Evolutionary conservation across 1,140 invertebrate species (phyloP), one percentile per base, ranked within the genome.

Genomic region (Aphelinus certus): DNA sequence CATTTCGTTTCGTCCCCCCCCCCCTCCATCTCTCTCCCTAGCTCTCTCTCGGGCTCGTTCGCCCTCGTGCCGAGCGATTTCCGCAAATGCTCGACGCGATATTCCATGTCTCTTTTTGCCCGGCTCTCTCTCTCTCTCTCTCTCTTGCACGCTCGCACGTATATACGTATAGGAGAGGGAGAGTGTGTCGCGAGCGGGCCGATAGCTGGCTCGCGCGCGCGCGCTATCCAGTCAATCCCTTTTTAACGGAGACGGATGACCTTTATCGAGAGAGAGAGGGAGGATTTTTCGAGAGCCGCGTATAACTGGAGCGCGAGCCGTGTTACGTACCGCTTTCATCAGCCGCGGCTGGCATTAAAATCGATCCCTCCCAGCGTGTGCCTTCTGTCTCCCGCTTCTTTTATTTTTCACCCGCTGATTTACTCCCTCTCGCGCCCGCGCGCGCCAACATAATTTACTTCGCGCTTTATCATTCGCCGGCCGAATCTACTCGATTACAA

Each of bases 191-290:
- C 26, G 26, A 26, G 51, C 4, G 51, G 4, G 69, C 61, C 70
- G 79, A 82, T 82, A 82, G 26, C 26, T 26, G 26, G 26, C 26
- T 80, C 79, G 76, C 77, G 67, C 75, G 67, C 75, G 26, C 26
- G 26, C 26, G 26, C 26, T 26, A 26, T 26, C 26, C 10, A 76
- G 64, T 73, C 77, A 79, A 83, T 82, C 81, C 76, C 81, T 81
- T 83, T 83, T 83, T 83, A 83, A 83, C 80, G 78, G 80, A 83
- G 81, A 83, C 83, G 79, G 78, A 83, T 81, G 80, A 75, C 80
- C 77, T 76, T 76, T 76, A 76, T 76, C 75, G 64, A 64, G 65
- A 65, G 26, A 26, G 26, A 26, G 26, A 26, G 26, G 26, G 26
- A 26, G 26, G 26, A 26, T 26, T 26, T 26, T 26, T 26, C 26